These are phyloP conservation scores for Spodoptera littoralis DNA, from an alignment of 2,888 invertebrate genomes.

Conservation along the genomic window DNA sequence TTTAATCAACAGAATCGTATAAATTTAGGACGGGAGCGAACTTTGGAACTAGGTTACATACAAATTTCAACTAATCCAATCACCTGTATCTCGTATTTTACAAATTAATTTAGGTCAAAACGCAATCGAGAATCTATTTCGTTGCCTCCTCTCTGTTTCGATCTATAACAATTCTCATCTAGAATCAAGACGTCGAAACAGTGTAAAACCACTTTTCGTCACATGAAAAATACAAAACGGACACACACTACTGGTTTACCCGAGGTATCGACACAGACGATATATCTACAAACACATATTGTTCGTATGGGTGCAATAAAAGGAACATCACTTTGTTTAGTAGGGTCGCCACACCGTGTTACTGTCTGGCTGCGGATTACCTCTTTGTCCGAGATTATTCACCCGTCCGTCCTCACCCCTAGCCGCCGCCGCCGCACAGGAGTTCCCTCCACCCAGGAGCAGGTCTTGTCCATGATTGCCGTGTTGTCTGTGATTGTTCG, in stretches of 20 bases:
- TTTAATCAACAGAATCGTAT: slow-evolving; percentile 74
- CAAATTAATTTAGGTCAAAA: slow-evolving; percentile 64
- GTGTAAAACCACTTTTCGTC: slow-evolving; percentile 57
- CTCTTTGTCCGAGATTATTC: slow-evolving; percentile 87
- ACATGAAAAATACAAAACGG: slow-evolving; percentile 52
- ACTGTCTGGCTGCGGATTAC: slow-evolving; percentile 90
- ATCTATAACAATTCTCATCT: slow-evolving; percentile 24
- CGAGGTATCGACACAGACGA: slow-evolving; percentile 45
- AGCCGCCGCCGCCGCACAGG: slow-evolving; percentile 89
- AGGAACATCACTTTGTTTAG: slow-evolving; percentile 79
- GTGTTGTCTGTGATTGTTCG: slow-evolving; percentile 87
- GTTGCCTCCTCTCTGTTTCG: slow-evolving; percentile 67
- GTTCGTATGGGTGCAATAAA: slow-evolving; percentile 59
- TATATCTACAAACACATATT: slow-evolving; percentile 45
- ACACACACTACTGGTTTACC: slow-evolving; percentile 43
- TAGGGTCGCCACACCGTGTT: slow-evolving; percentile 94
- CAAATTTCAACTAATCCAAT: slow-evolving; percentile 66
- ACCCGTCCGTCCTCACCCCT: slow-evolving; percentile 89
- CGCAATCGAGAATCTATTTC: slow-evolving; percentile 70
- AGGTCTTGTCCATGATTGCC: slow-evolving; percentile 82
- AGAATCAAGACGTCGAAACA: slow-evolving; percentile 47
- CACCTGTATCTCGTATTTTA: slow-evolving; percentile 65
- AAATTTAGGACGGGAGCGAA: slow-evolving; percentile 84
- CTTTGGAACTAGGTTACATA: slow-evolving; percentile 66
- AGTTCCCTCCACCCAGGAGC: slow-evolving; percentile 88